These are phyloP conservation scores for Zosterops lateralis DNA, from an alignment of 2,113 vertebrate species.

Conservation along the genomic window DNA sequence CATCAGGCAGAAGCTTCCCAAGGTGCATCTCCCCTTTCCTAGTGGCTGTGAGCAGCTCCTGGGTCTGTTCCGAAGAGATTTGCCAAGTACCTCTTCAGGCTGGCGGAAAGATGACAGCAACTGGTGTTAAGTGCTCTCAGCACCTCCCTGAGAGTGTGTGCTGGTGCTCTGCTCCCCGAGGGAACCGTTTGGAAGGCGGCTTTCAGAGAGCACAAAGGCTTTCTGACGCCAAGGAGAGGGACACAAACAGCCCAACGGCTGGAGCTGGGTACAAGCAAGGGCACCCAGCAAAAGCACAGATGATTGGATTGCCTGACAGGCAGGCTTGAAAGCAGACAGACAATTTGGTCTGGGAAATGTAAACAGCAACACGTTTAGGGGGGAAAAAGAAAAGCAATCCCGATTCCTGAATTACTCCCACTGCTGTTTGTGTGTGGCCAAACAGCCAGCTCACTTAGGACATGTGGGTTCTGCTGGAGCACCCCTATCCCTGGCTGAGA, in stretches of 20 bases:
- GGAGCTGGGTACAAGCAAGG: neutral
- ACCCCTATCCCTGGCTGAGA: neutral
- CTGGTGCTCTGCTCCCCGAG: neutral
- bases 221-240: neutral
- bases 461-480: neutral
- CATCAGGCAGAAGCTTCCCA: neutral
- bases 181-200: neutral
- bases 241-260: neutral
- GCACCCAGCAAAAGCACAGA: neutral
- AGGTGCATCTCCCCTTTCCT: neutral
- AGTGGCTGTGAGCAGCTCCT: neutral
- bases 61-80: neutral
- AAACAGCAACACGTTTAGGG: rapidly evolving
- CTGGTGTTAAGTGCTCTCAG: neutral
- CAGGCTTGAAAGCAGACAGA: neutral
- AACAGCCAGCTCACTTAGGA: neutral
- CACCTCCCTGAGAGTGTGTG: neutral
- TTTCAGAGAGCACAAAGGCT: neutral
- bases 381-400: neutral
- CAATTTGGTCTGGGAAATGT: neutral
- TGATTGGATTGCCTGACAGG: neutral
- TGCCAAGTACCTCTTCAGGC: conserved; percentile 31
- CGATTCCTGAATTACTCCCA: rapidly evolving
- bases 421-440: neutral
- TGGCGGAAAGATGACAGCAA: neutral